Percentiles rank a stretch among this genome's conserved stretches.
Conservation (phyloP, 2,113 vertebrate genomes). For the Alethe castanea region DNA sequence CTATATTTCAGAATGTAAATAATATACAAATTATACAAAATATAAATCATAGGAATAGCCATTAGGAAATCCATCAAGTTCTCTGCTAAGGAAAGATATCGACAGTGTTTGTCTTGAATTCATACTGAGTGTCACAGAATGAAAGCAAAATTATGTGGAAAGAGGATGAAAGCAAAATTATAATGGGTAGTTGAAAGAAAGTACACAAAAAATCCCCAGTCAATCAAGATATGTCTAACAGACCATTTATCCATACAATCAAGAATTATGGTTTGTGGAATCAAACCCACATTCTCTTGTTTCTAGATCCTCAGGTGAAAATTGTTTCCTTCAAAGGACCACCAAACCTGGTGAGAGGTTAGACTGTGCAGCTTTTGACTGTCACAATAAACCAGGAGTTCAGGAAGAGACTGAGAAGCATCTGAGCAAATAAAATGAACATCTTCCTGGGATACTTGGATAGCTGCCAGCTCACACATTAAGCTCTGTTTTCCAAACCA, state of each 20-base stretch:
- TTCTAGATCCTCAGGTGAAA: background rate
- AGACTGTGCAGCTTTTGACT: background rate
- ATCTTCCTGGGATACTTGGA: constrained; percentile 47
- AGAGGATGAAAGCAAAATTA: background rate
- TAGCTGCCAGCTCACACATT: constrained; percentile 60
- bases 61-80: constrained; percentile 15
- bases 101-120: background rate
- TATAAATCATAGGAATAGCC: background rate
- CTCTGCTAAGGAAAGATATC: background rate
- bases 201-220: background rate
- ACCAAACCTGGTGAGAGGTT: constrained; percentile 17
- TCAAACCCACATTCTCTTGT: background rate
- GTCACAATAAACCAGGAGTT: background rate
- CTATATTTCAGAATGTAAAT: background rate
- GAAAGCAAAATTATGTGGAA: background rate
- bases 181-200: background rate
- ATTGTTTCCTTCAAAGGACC: background rate
- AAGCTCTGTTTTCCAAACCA: constrained; percentile 60
- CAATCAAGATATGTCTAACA: background rate
- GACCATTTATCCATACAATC: background rate
- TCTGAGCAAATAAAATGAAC: constrained; percentile 46
- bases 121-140: background rate
- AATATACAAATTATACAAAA: background rate
- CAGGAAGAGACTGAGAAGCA: background rate
- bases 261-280: background rate